Evolutionary conservation across 2,888 invertebrate genomes (phyloP), one percentile per base, ranked within the genome.

Genomic region (Villa cingulata): DNA sequence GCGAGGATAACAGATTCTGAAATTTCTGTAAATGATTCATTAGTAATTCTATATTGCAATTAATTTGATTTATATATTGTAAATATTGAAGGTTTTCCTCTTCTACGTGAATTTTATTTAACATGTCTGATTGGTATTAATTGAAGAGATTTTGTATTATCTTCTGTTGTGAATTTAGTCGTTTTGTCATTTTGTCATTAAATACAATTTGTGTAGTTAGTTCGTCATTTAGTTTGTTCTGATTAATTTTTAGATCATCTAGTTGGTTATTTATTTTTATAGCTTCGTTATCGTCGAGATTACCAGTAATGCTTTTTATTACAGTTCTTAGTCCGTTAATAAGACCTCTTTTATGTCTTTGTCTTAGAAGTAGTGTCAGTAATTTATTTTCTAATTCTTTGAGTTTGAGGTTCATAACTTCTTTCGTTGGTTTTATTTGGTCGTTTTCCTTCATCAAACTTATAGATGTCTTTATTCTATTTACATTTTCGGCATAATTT

Each of bases 251-350:
- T 15, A 51, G 14, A 12, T 12, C 29, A 5, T 46, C 43, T 34
- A 49, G 23, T 44, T 43, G 4, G 5, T 38, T 41, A 17, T 49
- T 51, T 15, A 49, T 41, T 17, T 15, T 5, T n/a, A 51, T 36
- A 23, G 38, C 41, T 34, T 51, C 49, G 23, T 41, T 40, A 14
- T 41, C 44, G 37, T 51, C 46, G 34, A 51, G 29, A 23, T 51
- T 51, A 5, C 49, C 48, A 7, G 51, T 51, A 20, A 51, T 51
- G 18, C 38, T 41, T 34, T 51, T 51, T 27, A 48, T 49, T 2
- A 49, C 4, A 2, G 38, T n/a, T 4, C 39, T 32, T 29, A 39
- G n/a, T 4, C 45, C 45, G n/a, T 45, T 39, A 17, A 50, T 45
- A 14, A 50, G 29, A 42, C 47, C 50, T 48, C 48, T 41, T 48